Conservation (phyloP, 2,888 invertebrate genomes). For the Spisula solida region DNA sequence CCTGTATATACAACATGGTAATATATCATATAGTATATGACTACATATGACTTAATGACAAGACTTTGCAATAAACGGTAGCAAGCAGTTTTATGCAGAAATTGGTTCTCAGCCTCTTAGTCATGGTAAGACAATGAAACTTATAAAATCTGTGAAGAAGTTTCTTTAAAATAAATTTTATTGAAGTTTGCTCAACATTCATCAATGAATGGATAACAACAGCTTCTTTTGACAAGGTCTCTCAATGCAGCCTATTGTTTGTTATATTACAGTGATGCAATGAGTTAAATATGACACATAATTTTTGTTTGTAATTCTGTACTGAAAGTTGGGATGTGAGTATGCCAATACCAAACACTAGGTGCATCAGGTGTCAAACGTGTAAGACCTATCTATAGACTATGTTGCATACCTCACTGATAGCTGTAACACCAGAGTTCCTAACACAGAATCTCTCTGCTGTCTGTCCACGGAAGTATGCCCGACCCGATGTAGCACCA, state of each 20-base stretch:
- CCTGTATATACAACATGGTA: conserved; percentile 89
- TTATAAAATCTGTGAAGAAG: neutral
- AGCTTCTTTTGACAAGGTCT: neutral
- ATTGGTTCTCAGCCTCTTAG: too few relatives aligned
- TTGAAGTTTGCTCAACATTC: too few relatives aligned
- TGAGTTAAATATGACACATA: too few relatives aligned
- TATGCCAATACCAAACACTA: too few relatives aligned
- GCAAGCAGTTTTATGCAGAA: neutral
- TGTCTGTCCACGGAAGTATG: conserved; percentile 98
- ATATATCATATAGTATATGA: neutral
- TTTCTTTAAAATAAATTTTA: neutral
- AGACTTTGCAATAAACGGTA: neutral
- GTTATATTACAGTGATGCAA: neutral
- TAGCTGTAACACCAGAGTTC: conserved; percentile 98
- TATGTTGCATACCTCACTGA: conserved; percentile 92
- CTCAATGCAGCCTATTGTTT: neutral
- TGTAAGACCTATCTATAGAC: too few relatives aligned
- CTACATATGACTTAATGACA: neutral
- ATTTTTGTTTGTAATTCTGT: too few relatives aligned
- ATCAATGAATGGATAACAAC: too few relatives aligned
- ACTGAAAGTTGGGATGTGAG: too few relatives aligned
- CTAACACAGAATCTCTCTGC: conserved; percentile 99
- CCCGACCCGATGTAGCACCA: conserved; percentile 97
- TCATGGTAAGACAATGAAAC: neutral
- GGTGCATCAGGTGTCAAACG: too few relatives aligned